Base-by-base conservation (phyloP, 1,140 invertebrate species). In the Ericerus pela region DNA sequence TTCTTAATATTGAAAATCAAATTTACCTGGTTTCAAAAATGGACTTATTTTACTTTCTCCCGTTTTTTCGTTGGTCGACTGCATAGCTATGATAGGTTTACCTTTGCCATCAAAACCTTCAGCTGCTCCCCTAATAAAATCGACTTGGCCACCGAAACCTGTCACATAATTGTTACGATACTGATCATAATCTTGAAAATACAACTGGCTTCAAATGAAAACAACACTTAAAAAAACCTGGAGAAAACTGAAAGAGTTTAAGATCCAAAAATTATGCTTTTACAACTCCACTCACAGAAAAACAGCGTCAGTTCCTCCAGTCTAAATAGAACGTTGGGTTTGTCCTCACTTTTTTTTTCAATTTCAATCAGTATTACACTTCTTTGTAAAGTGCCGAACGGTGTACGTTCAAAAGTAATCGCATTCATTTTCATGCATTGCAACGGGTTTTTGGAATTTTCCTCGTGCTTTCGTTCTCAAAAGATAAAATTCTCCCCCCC, bases 81-180 rank as follows among this genome's bases (percentile, higher is more conserved):
- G 82, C 63, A 96, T 75, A 2, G 92, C 92, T 66, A 97, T 87
- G 61, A 97, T 95, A 4, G 93, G 88, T 66, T 93, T 94, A 20
- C 93, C 93, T 59, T 76, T 72, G 0, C 89, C 85, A 70, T 96
- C 92, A 2, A 81, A 71, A n/a, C 82, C 77, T 69, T 93, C 82
- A 0, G 88, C 89, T 6, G 92, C 85, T n/a, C 91, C 93, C 51
- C 85, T 77, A 57, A 96, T 87, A 65, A 96, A 97, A 71, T 97
- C 93, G n/a, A 96, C 81, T 59, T 66, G 64, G 22, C 64, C 64
- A 28, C 64, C 64, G 64, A 79, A 75, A 51, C 78, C 76, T 77
- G 53, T 54, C 61, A 63, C 14, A 53, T 28, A 14, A 33, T 55
- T 28, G 31, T 27, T 43, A 16, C 8, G 18, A 26, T 20, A 51